Evolutionary conservation across 2,888 invertebrate genomes (phyloP).

Genomic region (Galerucella nymphaeae): DNA sequence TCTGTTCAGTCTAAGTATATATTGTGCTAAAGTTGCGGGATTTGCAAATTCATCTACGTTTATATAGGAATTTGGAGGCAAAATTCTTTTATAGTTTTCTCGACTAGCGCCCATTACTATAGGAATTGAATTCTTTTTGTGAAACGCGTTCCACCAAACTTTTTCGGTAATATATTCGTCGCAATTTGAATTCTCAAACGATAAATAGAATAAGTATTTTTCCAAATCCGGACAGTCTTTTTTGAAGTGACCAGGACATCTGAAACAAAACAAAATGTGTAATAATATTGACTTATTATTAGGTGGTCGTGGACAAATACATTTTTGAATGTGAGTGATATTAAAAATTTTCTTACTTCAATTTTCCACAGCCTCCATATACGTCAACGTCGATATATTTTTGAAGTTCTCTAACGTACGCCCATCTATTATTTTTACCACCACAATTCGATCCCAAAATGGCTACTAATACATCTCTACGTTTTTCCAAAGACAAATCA

Average conservation of each 20-base stretch:
- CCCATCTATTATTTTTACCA: constrained; percentile 66
- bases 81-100: constrained; percentile 64
- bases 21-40: constrained; percentile 67
- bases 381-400: constrained; percentile 71
- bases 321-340: not conserved
- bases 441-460: constrained; percentile 73
- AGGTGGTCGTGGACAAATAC: no score
- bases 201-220: constrained; percentile 75
- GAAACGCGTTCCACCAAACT: constrained; percentile 73
- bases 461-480: constrained; percentile 65
- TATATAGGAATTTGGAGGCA: constrained; percentile 74
- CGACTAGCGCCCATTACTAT: constrained; percentile 72
- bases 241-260: constrained; percentile 74
- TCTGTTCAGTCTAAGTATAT: constrained; percentile 66
- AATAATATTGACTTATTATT: no score
- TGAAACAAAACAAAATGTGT: constrained; percentile 57
- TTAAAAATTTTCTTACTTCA: constrained; percentile 50
- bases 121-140: constrained; percentile 72
- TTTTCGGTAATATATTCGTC: constrained; percentile 79
- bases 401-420: constrained; percentile 68
- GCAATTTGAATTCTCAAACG: constrained; percentile 78
- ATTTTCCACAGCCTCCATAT: constrained; percentile 69
- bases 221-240: constrained; percentile 70
- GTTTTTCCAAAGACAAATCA: constrained; percentile 59
- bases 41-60: constrained; percentile 69